Conservation (phyloP, 2,113 vertebrate genomes). For the Copsychus sechellarum region DNA sequence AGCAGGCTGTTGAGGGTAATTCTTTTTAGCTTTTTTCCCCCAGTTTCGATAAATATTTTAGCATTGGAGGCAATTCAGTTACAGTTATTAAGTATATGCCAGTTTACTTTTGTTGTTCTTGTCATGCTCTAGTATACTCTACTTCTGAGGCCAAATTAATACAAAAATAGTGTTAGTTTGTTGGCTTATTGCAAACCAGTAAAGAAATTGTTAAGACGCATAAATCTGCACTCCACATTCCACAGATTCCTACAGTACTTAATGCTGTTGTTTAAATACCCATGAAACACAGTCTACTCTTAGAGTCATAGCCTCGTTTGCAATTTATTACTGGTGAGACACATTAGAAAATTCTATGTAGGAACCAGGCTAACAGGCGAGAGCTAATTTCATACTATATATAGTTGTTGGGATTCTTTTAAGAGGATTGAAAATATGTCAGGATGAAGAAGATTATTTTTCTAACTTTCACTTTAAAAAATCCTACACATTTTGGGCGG, state of each 20-base stretch:
- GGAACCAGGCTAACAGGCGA: neutral
- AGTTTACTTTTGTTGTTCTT: slow-evolving; percentile 66
- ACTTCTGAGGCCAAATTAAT: slow-evolving; percentile 70
- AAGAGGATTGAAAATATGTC: slow-evolving; percentile 8
- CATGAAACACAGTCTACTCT: slow-evolving; percentile 78
- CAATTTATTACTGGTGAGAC: slow-evolving; percentile 66
- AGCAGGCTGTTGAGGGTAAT: slow-evolving; percentile 64
- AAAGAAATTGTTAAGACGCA: slow-evolving; percentile 76
- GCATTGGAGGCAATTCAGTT: slow-evolving; percentile 46
- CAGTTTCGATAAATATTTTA: slow-evolving; percentile 56
- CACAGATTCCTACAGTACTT: slow-evolving; percentile 79
- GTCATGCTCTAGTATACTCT: slow-evolving; percentile 59
- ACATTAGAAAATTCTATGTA: slow-evolving; percentile 29
- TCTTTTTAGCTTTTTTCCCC: slow-evolving; percentile 1
- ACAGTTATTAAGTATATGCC: slow-evolving; percentile 57
- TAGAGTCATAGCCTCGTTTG: slow-evolving; percentile 51
- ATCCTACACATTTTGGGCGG: neutral
- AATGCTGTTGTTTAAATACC: slow-evolving; percentile 83
- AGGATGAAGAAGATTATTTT: neutral
- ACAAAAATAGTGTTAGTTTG: slow-evolving; percentile 63
- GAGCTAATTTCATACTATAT: slow-evolving; percentile 34
- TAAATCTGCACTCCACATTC: slow-evolving; percentile 80
- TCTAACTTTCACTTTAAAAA: neutral
- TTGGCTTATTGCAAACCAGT: slow-evolving; percentile 70
- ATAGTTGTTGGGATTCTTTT: slow-evolving; percentile 51